phyloP scores from a whole-genome alignment of 2,797 vertebrate genomes.

The Poecilia picta region DNA sequence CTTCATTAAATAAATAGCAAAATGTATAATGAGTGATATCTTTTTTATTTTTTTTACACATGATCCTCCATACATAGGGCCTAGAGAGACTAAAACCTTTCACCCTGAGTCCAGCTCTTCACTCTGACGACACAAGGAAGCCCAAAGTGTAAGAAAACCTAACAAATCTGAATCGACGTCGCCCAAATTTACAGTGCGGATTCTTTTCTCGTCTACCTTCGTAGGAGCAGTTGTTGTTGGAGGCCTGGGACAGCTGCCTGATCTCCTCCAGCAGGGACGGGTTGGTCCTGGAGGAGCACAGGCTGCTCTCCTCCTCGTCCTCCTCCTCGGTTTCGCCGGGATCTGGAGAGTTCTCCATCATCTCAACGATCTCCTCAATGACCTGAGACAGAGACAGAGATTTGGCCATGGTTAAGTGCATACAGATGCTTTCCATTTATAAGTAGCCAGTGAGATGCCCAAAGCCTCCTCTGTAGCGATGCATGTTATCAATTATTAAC shows the following conservation, averaged over 20 bases:
- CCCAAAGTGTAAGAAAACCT: neutral
- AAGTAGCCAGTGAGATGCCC: slow-evolving; percentile 8
- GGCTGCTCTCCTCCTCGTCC: slow-evolving; percentile 85
- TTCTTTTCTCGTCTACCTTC: slow-evolving; percentile 80
- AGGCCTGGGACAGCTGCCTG: slow-evolving; percentile 85
- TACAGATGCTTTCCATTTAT: slow-evolving; percentile 27
- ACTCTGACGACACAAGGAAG: neutral
- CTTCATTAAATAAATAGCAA: neutral
- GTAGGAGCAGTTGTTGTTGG: slow-evolving; percentile 91
- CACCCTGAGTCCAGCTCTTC: neutral
- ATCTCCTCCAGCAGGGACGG: slow-evolving; percentile 90
- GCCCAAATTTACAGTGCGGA: neutral
- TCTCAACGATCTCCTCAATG: slow-evolving; percentile 94
- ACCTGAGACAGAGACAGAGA: slow-evolving; percentile 75
- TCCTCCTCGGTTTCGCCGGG: slow-evolving; percentile 90
- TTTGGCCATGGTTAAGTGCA: slow-evolving; percentile 11
- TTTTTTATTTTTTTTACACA: neutral
- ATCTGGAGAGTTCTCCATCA: slow-evolving; percentile 97
- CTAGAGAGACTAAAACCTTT: neutral
- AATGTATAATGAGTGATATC: neutral
- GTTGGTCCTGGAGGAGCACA: slow-evolving; percentile 82
- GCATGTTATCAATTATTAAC: slow-evolving; percentile 36
- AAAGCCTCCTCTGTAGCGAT: slow-evolving; percentile 1
- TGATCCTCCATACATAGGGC: neutral
- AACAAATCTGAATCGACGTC: neutral